phyloP scores from a whole-genome alignment of 2,797 vertebrate genomes.

The Urosaurus nigricauda region DNA sequence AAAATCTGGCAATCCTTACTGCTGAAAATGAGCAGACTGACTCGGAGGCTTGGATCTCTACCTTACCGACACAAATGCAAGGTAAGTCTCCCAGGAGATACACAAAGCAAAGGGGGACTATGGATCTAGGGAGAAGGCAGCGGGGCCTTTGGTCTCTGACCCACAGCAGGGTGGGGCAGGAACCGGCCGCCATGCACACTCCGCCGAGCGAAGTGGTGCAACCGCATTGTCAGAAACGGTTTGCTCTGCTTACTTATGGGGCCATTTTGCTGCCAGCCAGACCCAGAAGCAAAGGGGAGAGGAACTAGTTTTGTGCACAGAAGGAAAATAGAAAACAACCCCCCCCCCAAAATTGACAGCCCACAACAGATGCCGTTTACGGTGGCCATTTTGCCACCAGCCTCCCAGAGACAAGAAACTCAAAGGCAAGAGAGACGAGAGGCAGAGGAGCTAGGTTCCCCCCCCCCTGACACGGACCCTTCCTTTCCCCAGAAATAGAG shows the following conservation, averaged over 20 bases:
- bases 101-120: background rate
- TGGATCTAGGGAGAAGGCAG: background rate
- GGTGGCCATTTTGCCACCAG: too few relatives aligned
- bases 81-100: conserved; percentile 9
- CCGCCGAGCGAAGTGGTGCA: background rate
- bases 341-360: too few relatives aligned
- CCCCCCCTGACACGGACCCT: too few relatives aligned
- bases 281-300: fast-evolving
- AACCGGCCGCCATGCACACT: background rate
- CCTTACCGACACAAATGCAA: background rate
- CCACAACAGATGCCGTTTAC: too few relatives aligned
- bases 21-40: fast-evolving
- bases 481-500: background rate
- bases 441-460: background rate
- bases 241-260: too few relatives aligned
- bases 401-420: too few relatives aligned
- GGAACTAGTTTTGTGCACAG: fast-evolving
- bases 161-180: background rate
- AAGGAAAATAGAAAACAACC: too few relatives aligned
- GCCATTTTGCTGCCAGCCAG: background rate
- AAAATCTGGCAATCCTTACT: background rate
- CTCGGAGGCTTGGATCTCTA: too few relatives aligned
- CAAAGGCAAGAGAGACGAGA: too few relatives aligned
- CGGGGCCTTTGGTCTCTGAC: background rate
- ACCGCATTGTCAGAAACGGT: background rate